Evolutionary conservation across 2,888 invertebrate species (phyloP), one percentile per base, ranked within the genome.

Genomic region (Microctonus brassicae): DNA sequence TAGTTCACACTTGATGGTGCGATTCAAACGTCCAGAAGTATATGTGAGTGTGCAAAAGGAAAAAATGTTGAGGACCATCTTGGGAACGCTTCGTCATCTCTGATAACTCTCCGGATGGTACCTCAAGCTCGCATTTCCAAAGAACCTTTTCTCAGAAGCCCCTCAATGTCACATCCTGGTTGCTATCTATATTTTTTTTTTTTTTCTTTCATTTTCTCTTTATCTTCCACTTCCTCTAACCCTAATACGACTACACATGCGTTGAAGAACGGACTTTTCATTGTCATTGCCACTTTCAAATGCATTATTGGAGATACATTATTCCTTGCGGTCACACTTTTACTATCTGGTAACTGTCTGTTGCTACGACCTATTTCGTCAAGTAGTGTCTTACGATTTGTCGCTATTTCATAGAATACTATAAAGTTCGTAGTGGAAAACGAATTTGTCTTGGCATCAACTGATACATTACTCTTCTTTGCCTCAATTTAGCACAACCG

Each of bases 1-100:
- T 26, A n/a, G 24, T 9, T 11, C 6, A 63, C 9, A 9, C 10
- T 13, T 63, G 10, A 33, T 29, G 24, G 39, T 11, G 26, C 24
- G 9, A 47, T 47, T 6, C 29, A 24, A 22, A 17, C 39, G 13
- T 24, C 22, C 17, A 17, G 11, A 42, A 63, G 63, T 42, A 13
- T 42, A n/a, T 42, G n/a, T 3, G 39, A 22, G 1, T 5, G 13
- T 17, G 29, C 11, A 17, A 61, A 61, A 61, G 63, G 42, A 55
- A 63, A 42, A 24, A 67, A 80, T 77, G 80, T 78, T 84, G 83
- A 85, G 83, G 81, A 83, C 80, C 79, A 79, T 78, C 85, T 74
- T 79, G 85, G 85, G 85, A 85, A 78, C 79, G 80, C 81, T 85
- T 83, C 80, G 83, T 86, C 85, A 86, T 85, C 80, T 83, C 83